phyloP scores from a whole-genome alignment of 2,797 vertebrate genomes.

The Tolypeutes matacus region DNA sequence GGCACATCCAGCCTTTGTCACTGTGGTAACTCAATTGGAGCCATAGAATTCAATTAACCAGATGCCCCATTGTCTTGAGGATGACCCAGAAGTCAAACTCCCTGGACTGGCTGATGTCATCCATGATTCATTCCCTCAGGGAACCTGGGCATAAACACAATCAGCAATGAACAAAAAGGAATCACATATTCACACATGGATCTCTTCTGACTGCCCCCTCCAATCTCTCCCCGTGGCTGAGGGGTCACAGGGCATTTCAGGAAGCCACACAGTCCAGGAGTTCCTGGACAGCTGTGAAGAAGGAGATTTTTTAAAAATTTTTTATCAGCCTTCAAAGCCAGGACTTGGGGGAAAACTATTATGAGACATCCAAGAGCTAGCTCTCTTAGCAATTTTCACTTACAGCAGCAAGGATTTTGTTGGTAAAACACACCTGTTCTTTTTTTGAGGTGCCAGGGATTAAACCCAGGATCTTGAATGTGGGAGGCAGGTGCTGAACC shows the following conservation, averaged over 20 bases:
- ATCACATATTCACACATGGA: rapidly evolving
- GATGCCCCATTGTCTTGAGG: not conserved
- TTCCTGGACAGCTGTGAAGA: not conserved
- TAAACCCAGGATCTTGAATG: too few species aligned
- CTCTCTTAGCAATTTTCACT: slow-evolving; percentile 10
- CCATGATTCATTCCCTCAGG: not conserved
- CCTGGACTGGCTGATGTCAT: not conserved
- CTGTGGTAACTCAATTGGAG: not conserved
- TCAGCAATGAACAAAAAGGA: not conserved
- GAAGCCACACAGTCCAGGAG: not conserved
- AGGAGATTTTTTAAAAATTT: not conserved
- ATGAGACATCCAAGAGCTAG: not conserved
- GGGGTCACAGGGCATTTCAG: not conserved
- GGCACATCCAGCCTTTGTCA: not conserved
- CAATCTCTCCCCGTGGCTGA: rapidly evolving
- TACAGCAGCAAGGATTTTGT: not conserved
- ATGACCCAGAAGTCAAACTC: slow-evolving; percentile 18
- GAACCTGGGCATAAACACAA: not conserved
- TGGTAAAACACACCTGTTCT: not conserved
- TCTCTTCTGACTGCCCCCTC: not conserved
- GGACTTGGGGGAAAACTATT: not conserved
- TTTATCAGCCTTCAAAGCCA: not conserved
- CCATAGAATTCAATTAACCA: slow-evolving; percentile 46
- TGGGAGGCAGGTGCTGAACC: too few species aligned
- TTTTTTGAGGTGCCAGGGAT: too few species aligned